A percentile compares a stretch with the other conserved stretches of the same genome.
phyloP scores from a whole-genome alignment of 2,113 vertebrate genomes.

The Pitta sordida region DNA sequence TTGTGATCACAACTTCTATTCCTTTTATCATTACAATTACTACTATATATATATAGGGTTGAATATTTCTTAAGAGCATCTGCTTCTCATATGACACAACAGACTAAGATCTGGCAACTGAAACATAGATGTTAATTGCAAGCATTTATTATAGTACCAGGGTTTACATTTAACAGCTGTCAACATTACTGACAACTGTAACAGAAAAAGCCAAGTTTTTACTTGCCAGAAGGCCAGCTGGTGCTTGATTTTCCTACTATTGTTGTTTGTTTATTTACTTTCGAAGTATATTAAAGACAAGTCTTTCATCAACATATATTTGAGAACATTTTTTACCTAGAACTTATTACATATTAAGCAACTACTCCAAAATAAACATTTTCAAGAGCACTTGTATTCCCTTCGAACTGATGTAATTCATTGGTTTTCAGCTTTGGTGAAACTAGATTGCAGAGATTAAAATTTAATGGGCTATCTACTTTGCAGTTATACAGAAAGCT shows the following conservation, averaged over 20 bases:
- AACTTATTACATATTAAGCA: neutral
- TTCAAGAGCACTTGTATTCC: neutral
- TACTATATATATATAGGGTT: neutral
- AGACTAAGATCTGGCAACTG: slow-evolving; percentile 40
- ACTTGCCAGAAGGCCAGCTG: slow-evolving; percentile 50
- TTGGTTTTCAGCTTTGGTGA: neutral
- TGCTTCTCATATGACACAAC: slow-evolving; percentile 38
- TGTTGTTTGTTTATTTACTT: neutral
- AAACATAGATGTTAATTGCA: slow-evolving; percentile 56
- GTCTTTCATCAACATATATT: neutral
- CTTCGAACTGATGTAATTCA: neutral
- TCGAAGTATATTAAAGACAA: neutral
- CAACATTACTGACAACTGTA: slow-evolving; percentile 56
- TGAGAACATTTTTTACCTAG: neutral
- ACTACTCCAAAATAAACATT: neutral
- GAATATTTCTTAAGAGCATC: slow-evolving; percentile 48
- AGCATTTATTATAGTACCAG: slow-evolving; percentile 40
- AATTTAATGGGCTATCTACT: neutral
- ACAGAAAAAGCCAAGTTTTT: slow-evolving; percentile 35
- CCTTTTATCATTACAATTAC: neutral
- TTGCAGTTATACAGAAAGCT: neutral
- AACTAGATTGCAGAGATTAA: neutral
- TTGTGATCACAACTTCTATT: neutral
- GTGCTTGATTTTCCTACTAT: neutral
- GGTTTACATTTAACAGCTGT: slow-evolving; percentile 66